Conservation (phyloP, 2,113 vertebrate species). For the Desmodus rotundus region DNA sequence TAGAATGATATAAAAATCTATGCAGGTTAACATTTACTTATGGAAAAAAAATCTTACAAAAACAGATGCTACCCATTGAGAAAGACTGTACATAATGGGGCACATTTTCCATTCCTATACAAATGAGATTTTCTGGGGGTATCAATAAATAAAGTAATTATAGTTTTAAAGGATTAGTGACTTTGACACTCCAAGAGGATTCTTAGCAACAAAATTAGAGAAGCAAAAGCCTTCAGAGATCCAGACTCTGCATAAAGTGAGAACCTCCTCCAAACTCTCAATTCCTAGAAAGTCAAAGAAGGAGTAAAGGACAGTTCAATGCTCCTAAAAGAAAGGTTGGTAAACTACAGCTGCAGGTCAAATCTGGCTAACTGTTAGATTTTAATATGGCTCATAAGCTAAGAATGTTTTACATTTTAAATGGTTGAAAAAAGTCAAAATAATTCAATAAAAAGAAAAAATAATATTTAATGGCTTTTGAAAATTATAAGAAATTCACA, state of each 20-base stretch:
- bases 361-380: not conserved
- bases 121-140: not conserved
- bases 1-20: too few relatives aligned
- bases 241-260: not conserved
- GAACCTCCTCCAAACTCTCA: not conserved
- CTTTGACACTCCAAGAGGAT: not conserved
- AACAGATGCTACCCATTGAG: not conserved
- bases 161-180: not conserved
- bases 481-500: constrained; percentile 1
- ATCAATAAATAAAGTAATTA: not conserved
- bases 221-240: not conserved
- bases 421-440: not conserved
- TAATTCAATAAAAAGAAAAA: not conserved
- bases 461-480: not conserved
- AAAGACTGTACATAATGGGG: not conserved
- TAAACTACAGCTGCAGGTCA: not conserved
- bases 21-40: not conserved
- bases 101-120: not conserved
- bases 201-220: not conserved
- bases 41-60: not conserved
- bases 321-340: not conserved
- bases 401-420: not conserved
- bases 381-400: not conserved
- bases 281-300: not conserved
- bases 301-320: not conserved